These are phyloP conservation scores for Beris morrisii DNA, from an alignment of 2,888 invertebrate species.

Conservation along the genomic window DNA sequence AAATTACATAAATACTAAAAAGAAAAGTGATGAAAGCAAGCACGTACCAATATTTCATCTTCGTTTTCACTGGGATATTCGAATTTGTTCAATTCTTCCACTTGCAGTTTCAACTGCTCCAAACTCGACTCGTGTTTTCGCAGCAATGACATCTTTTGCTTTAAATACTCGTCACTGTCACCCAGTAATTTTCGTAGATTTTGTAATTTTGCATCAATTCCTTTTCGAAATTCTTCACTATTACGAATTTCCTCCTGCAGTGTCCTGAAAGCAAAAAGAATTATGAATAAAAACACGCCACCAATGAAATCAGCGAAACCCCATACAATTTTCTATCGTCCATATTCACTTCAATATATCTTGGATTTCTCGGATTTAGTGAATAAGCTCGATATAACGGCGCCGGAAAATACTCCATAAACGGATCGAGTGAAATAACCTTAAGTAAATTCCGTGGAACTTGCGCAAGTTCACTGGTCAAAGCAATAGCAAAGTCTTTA, in stretches of 20 bases:
- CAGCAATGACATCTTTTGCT: constrained; percentile 36
- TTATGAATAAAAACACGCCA: not conserved
- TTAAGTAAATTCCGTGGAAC: constrained; percentile 70
- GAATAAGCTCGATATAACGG: constrained; percentile 78
- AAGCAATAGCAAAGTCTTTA: constrained; percentile 65
- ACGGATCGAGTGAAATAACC: constrained; percentile 66
- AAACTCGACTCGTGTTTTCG: constrained; percentile 41
- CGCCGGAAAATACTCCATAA: constrained; percentile 70
- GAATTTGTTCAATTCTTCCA: constrained; percentile 48
- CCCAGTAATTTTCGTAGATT: constrained; percentile 40
- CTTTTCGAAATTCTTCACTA: constrained; percentile 29
- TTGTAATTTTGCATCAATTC: constrained; percentile 39
- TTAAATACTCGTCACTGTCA: constrained; percentile 40
- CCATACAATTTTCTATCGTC: constrained; percentile 60
- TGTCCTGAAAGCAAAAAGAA: constrained; percentile 38
- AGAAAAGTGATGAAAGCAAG: not conserved
- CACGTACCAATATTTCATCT: constrained; percentile 48
- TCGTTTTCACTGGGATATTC: constrained; percentile 51
- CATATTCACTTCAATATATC: constrained; percentile 68
- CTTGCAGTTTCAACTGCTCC: constrained; percentile 42
- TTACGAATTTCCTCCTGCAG: constrained; percentile 38
- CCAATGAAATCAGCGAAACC: constrained; percentile 12
- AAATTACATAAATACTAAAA: constrained; percentile 9
- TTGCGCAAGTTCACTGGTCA: constrained; percentile 65
- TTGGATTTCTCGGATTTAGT: constrained; percentile 59